phyloP scores from a whole-genome alignment of 2,797 vertebrate species.

The Myotis pilosus region DNA sequence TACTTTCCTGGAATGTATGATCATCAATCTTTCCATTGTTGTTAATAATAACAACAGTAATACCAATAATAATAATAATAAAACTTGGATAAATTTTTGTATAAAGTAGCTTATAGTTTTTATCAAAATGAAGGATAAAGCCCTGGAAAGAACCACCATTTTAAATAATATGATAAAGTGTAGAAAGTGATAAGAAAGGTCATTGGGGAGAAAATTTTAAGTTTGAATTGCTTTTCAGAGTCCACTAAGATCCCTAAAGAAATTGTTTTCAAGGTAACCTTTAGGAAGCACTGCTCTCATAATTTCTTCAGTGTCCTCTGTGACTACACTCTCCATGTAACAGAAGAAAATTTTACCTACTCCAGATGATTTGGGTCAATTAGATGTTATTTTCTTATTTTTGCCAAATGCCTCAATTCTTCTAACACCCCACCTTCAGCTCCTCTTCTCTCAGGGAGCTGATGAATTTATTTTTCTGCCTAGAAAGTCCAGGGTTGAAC shows the following conservation, averaged over 20 bases:
- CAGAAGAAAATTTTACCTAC: constrained; percentile 39
- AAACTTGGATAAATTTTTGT: background rate
- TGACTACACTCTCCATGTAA: background rate
- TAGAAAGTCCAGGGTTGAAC: constrained; percentile 5
- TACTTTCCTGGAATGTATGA: background rate
- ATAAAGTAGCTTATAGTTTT: background rate
- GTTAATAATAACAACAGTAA: background rate
- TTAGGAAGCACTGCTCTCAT: background rate
- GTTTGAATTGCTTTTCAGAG: constrained; percentile 36
- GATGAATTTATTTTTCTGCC: background rate
- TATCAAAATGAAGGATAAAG: constrained; percentile 4
- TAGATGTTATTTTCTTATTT: constrained; percentile 71
- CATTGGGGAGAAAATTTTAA: constrained; percentile 23
- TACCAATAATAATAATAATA: background rate
- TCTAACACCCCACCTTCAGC: background rate
- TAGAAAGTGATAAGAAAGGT: background rate
- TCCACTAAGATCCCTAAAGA: constrained; percentile 46
- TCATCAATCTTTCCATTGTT: background rate
- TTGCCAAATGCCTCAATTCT: constrained; percentile 33
- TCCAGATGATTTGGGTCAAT: constrained; percentile 60
- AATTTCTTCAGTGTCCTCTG: constrained; percentile 53
- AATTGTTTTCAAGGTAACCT: constrained; percentile 53
- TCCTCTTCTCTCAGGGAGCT: background rate
- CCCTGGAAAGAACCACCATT: background rate
- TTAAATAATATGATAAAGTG: constrained; percentile 49